A percentile compares a stretch with the other conserved stretches of the same genome.
Conservation (phyloP, 2,113 vertebrate genomes). For the Abramis brama region DNA sequence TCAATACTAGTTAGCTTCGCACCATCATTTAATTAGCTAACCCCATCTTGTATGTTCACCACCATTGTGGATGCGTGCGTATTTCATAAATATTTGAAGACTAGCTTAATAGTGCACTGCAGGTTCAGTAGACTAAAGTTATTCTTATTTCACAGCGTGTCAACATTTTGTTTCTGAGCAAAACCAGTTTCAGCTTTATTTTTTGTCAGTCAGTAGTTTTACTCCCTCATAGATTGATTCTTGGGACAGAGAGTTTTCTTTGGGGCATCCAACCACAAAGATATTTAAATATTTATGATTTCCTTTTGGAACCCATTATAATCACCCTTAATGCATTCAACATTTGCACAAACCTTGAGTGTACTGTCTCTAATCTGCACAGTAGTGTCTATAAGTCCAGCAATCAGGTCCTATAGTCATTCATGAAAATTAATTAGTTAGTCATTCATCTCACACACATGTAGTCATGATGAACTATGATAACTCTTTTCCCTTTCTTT, state of each 20-base stretch:
- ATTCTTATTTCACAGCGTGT: constrained; percentile 3
- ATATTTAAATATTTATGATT: constrained; percentile 16
- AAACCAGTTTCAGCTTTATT: background rate
- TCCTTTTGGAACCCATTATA: constrained; percentile 3
- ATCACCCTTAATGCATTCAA: constrained; percentile 20
- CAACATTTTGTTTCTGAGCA: background rate
- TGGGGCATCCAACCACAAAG: background rate
- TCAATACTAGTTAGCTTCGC: background rate
- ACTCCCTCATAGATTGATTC: background rate
- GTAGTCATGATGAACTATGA: constrained; percentile 14
- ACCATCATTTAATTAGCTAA: background rate
- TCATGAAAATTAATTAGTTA: too few relatives aligned
- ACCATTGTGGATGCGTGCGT: background rate
- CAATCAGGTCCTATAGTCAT: background rate
- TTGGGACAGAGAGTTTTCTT: constrained; percentile 20
- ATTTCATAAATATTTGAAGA: background rate
- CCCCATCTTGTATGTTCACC: background rate
- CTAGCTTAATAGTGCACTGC: background rate
- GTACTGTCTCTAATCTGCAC: background rate
- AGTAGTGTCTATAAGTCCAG: background rate
- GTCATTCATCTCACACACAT: too few relatives aligned
- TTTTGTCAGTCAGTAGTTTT: constrained; percentile 8
- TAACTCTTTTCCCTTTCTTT: background rate
- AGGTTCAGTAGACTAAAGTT: constrained; percentile 8
- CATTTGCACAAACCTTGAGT: background rate